Evolutionary conservation across 2,888 invertebrate genomes (phyloP), one percentile per base, ranked within the genome.

Genomic region (Trissoscelio sp.): DNA sequence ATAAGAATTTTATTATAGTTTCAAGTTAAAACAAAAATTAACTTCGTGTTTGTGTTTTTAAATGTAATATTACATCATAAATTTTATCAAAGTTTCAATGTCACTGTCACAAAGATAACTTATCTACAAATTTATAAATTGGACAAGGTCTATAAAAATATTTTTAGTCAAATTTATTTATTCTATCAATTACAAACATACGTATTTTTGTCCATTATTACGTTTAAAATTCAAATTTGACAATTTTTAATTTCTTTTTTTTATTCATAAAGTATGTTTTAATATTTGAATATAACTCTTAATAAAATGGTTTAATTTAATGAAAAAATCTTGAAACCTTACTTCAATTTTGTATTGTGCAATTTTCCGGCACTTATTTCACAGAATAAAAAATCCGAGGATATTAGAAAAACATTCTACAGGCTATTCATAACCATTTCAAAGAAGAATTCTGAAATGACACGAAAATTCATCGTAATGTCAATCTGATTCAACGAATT

Each of bases 401-500:
- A 16, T 24, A 12, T 14, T 22, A 53, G 7, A 31, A 53, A 53
- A 53, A 31, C n/a, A n/a, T n/a, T n/a, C n/a, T n/a, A 24, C 7
- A n/a, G 2, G 14, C 53, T 16, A 53, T 53, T 53, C 24, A 24
- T 5, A 28, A 24, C 4, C 11, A 60, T 60, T 22, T 37, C 11
- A 42, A 14, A 37, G 42, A 22, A 7, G 16, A 42, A 37, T 18
- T 37, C 39, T 39, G 20, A 57, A 39, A n/a, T 12, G 58, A n/a
- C 4, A 60, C 39, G 16, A 39, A 60, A 60, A 37, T 42, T 42
- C 37, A 14, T 14, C 22, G 57, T 57, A 57, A 57, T 39, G 57
- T 39, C 57, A 57, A 57, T 57, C 42, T 42, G 12, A 16, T 60
- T 60, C 42, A 24, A 42, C 12, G 58, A 60, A 57, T 57, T 37